These are phyloP conservation scores for Drosophila mayri DNA, from an alignment of 1,140 invertebrate species.

Conservation along the genomic window DNA sequence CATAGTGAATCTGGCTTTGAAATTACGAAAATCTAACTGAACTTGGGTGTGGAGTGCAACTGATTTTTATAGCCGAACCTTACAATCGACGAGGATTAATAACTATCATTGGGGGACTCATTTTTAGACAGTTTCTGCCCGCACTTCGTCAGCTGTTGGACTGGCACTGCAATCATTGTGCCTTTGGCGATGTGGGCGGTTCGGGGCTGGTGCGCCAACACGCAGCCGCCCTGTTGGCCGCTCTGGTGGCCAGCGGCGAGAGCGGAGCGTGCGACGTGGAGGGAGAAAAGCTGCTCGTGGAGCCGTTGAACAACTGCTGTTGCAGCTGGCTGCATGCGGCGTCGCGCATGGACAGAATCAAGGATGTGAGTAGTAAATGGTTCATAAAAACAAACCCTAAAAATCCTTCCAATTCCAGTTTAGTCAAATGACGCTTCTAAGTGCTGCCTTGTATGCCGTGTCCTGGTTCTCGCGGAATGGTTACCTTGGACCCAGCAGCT, in stretches of 20 bases:
- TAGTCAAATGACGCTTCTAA: slow-evolving; percentile 72
- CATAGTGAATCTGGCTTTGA: slow-evolving; percentile 35
- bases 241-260: slow-evolving; percentile 66
- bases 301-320: slow-evolving; percentile 73
- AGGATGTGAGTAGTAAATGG: slow-evolving; percentile 62
- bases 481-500: slow-evolving; percentile 35
- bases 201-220: slow-evolving; percentile 76
- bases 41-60: not conserved
- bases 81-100: slow-evolving; percentile 29
- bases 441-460: slow-evolving; percentile 59
- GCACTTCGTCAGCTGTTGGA: slow-evolving; percentile 78
- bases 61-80: slow-evolving; percentile 52
- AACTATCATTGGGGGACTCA: slow-evolving; percentile 35
- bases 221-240: slow-evolving; percentile 75
- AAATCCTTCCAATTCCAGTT: slow-evolving; percentile 44
- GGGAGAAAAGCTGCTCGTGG: slow-evolving; percentile 54
- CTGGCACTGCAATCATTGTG: slow-evolving; percentile 81
- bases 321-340: slow-evolving; percentile 79
- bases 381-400: not conserved
- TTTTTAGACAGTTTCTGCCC: slow-evolving; percentile 73
- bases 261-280: slow-evolving; percentile 61
- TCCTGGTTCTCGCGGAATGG: slow-evolving; percentile 62
- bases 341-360: slow-evolving; percentile 27
- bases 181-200: slow-evolving; percentile 68
- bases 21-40: slow-evolving; percentile 37